These are phyloP conservation scores for Iguana delicatissima DNA, from an alignment of 2,797 vertebrate genomes.

Conservation along the genomic window DNA sequence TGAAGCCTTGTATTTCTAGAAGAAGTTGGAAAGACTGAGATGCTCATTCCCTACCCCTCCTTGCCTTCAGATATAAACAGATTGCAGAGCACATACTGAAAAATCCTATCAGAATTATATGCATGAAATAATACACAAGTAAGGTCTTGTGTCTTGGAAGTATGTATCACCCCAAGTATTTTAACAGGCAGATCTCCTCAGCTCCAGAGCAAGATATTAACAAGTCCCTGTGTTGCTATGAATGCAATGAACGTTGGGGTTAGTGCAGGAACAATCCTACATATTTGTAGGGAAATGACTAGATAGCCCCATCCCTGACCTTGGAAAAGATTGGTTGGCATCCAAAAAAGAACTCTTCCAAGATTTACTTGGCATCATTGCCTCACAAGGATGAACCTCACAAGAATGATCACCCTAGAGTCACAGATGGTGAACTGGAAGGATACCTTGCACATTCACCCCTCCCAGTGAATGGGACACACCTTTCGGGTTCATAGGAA, in stretches of 20 bases:
- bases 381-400: neutral
- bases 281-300: neutral
- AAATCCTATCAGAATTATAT: neutral
- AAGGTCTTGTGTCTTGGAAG: neutral
- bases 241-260: neutral
- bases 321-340: no score
- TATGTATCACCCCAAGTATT: neutral
- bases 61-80: neutral
- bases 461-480: neutral
- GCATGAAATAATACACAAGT: neutral
- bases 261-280: neutral
- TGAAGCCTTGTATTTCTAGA: neutral
- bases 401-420: neutral
- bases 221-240: neutral
- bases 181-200: neutral
- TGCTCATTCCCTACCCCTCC: neutral
- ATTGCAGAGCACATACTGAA: neutral
- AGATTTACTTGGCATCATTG: neutral
- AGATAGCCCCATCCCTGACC: no score
- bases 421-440: no score
- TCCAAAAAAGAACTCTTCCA: no score
- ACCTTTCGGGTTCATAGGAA: neutral
- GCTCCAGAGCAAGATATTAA: neutral
- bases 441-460: no score
- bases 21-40: neutral